Evolutionary conservation across 1,140 invertebrate species (phyloP).

Genomic region (Drosophila biarmipes): DNA sequence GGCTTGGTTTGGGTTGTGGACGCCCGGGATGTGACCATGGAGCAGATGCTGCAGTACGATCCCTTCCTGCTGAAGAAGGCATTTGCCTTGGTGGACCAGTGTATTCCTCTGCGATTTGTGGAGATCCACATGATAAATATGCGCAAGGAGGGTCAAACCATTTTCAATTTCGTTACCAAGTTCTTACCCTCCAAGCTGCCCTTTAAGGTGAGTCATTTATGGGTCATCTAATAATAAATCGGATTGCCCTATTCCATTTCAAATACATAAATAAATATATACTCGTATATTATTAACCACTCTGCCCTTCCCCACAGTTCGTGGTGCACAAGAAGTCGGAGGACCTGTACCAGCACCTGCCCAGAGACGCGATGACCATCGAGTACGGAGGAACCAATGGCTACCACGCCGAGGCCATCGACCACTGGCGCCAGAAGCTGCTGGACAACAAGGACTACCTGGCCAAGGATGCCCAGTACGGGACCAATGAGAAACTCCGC

Average conservation of each 20-base stretch:
- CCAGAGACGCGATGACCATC: constrained; percentile 85
- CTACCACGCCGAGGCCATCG: constrained; percentile 84
- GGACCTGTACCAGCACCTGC: constrained; percentile 85
- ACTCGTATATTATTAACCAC: no score
- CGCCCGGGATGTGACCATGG: constrained; percentile 62
- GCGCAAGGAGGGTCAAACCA: constrained; percentile 84
- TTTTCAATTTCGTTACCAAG: constrained; percentile 85
- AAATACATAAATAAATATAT: no score
- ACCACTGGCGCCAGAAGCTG: constrained; percentile 85
- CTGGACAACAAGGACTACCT: constrained; percentile 84
- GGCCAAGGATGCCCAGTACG: constrained; percentile 85
- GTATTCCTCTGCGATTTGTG: constrained; percentile 59
- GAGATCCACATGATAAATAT: constrained; percentile 79
- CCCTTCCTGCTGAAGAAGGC: constrained; percentile 67
- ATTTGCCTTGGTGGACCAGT: constrained; percentile 64
- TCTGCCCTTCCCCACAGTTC: constrained; percentile 67
- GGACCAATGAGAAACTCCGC: constrained; percentile 86
- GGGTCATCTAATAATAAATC: neutral
- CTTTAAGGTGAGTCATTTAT: constrained; percentile 81
- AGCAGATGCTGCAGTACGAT: constrained; percentile 78
- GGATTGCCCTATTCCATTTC: no score
- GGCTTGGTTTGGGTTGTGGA: constrained; percentile 67
- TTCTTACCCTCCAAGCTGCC: constrained; percentile 85
- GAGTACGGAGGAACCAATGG: constrained; percentile 86
- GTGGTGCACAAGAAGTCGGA: constrained; percentile 85